Base-by-base conservation (phyloP, 2,888 invertebrate species). In the Achlya flavicornis region DNA sequence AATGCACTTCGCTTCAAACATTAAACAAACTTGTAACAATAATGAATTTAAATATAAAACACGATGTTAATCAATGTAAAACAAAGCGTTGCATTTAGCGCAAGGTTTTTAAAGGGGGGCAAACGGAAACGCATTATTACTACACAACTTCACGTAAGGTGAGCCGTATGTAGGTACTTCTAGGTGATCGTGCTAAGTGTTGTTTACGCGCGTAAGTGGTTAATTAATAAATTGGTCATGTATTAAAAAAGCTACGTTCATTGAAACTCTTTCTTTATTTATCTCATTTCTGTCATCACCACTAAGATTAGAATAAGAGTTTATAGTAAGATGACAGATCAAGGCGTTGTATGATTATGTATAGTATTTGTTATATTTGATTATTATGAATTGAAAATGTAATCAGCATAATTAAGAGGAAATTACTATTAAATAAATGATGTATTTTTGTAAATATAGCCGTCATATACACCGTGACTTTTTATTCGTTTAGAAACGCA, bases 81-180 rank as follows among this genome's bases (percentile, higher is more conserved):
- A 69, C 70, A 74, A 71, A 66, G 64, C 65, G 46, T 64, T 46
- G 67, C 64, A 69, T 66, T 69, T 41, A 66, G 69, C 67, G 61
- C 75, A 68, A 75, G 73, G 75, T 63, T 67, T 38, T 63, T 61
- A 26, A 60, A 60, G 60, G 60, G 60, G 67, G 61, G 58, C 69
- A 11, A 63, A 64, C 69, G 72, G 72, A 73, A 66, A 66, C 67
- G 59, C 57, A 63, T 70, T 69, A 72, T 66, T 64, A 69, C 64
- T 69, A 66, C 58, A 65, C 68, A 66, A 57, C 64, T 64, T 61
- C 57, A 62, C 61, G 57, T 62, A 57, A 43, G 57, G 63, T 16
- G 14, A 60, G 35, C 14, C 53, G 14, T 58, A 16, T 57, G 7
- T 33, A 61, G 19, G 33, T 53, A 53, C 53, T 53, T 53, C 19